Evolutionary conservation across 2,113 vertebrate species (phyloP), one percentile per base, ranked within the genome.

Genomic region (Gambusia holbrooki): DNA sequence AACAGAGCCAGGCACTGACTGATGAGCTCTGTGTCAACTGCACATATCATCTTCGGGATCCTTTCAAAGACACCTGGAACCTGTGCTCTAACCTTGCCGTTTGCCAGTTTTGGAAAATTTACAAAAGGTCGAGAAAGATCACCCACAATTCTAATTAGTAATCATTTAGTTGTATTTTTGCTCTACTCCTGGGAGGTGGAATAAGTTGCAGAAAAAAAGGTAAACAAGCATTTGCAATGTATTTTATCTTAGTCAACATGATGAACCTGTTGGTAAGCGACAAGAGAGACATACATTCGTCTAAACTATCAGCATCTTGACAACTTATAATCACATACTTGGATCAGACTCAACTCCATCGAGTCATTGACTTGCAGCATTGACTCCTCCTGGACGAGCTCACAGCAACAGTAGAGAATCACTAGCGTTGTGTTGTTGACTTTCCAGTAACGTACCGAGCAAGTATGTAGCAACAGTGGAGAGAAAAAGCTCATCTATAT

Each of bases 51-150:
- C 76, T 66, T 72, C 62, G 79, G 77, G 74, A 79, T 74, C 19
- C 61, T 77, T 84, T 85, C 77, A 81, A 85, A 84, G 85, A 82
- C 82, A 84, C 85, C 69, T 27, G 65, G 81, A 67, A 76, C 84
- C 80, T 82, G 69, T 73, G 90, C 84, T 77, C 10, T 63, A 87
- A 90, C 91, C 91, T 88, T 84, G 76, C 86, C 72, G 63, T 92
- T 92, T 91, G 80, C 72, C 90, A 87, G 88, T 93, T 93, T 91
- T 73, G 88, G 81, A 84, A 83, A 84, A 90, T 58, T 91, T 88
- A 51, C 80, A 32, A 69, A 89, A 87, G 91, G 90, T 92, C 81
- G 83, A 15, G 68, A 60, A 73, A 84, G 79, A 80, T 69, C 78
- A 58, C 37, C 81, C 51, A 75, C 76, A 77, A 65, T 68, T 87